Evolutionary conservation across 2,888 invertebrate genomes (phyloP), one percentile per base, ranked within the genome.

Genomic region (Cybosia mesomella): DNA sequence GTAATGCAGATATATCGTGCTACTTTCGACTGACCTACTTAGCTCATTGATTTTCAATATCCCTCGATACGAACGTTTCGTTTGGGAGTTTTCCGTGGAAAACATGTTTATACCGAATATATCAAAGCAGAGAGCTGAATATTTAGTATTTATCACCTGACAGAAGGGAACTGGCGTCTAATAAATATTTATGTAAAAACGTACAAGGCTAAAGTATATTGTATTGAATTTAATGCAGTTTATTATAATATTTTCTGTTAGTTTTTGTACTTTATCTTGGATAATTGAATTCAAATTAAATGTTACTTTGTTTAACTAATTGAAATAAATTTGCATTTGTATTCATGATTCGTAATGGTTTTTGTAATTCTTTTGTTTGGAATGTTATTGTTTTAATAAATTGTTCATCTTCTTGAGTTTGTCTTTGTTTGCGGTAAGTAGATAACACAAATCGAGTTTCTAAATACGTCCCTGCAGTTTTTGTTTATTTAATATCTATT

Each of bases 1-100:
- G 57, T 70, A 58, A 67, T 67, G 70, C 70, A 70, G 70, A 70
- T 70, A 36, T 70, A 57, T 43, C 43, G 70, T 70, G 22, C 70
- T 36, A 67, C 22, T 67, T 70, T 67, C 57, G 24, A 39, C 10
- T 21, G 49, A 18, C 34, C 66, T 66, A 67, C 66, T 66, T 67
- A n/a, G 28, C 64, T 65, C 65, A 69, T 63, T 63, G 66, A 66
- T 67, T 70, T 70, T 67, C 28, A 39, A 54, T 65, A 58, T 21
- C 34, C 43, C 15, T 21, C 22, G 18, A 24, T n/a, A 24, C 24
- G 11, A n/a, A 49, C 5, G 53, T 15, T 21, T 22, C 49, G 58
- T 36, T 67, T 54, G 58, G 22, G 59, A 63, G 58, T 53, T 64
- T 59, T 21, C 63, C 39, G 53, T 8, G 32, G 7, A 54, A 22